phyloP scores from a whole-genome alignment of 2,113 vertebrate genomes.

The Pituophis catenifer region DNA sequence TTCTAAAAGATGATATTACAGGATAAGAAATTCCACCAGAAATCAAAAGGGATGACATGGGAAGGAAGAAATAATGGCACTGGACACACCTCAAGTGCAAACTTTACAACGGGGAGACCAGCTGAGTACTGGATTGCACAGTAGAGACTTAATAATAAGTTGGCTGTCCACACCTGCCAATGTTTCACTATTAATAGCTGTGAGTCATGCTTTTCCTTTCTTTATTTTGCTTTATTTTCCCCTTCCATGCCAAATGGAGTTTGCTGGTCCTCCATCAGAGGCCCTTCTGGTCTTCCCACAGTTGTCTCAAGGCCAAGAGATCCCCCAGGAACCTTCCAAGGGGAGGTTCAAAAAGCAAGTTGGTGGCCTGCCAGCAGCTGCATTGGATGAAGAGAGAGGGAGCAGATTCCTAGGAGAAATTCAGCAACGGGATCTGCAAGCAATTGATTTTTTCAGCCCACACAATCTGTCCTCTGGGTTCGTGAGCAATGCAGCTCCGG shows the following conservation, averaged over 20 bases:
- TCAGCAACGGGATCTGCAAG: not conserved
- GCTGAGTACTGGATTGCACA: not conserved
- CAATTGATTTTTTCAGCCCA: not conserved
- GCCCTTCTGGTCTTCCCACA: not conserved
- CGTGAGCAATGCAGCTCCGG: fast-evolving
- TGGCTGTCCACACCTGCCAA: conserved; percentile 12
- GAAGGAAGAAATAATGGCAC: not conserved
- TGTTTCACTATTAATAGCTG: not conserved
- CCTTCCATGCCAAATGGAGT: not conserved
- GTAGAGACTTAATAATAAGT: not conserved
- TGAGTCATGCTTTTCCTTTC: not conserved
- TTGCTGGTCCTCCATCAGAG: not conserved
- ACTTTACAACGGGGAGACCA: not conserved
- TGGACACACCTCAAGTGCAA: not conserved
- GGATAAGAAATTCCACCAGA: not conserved
- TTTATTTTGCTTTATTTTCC: not conserved
- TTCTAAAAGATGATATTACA: not conserved
- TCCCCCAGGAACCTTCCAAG: not conserved
- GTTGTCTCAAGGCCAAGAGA: not conserved
- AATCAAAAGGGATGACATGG: not conserved
- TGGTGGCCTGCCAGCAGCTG: not conserved
- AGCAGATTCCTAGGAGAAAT: not conserved
- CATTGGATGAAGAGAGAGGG: not conserved
- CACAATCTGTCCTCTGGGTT: not conserved
- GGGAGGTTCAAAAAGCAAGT: not conserved